Evolutionary conservation across 92 coral and sea anemone genomes (phyloP).

Genomic region (Zoanthus sansibaricus): DNA sequence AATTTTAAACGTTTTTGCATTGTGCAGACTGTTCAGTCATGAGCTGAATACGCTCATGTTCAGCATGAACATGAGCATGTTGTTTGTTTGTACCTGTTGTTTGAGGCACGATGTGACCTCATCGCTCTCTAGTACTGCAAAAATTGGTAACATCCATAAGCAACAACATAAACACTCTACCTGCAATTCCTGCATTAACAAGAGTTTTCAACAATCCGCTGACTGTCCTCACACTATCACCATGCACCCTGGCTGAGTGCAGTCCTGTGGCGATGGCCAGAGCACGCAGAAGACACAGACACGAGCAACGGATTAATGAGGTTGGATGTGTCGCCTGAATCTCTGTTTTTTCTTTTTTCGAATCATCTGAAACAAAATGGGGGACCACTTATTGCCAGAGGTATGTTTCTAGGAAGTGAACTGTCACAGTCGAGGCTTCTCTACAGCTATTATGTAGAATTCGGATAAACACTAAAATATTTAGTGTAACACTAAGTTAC

Average conservation of each 20-base stretch:
- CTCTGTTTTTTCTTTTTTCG: conserved; percentile 87
- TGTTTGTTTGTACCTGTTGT: no score
- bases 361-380: conserved; percentile 73
- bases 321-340: conserved; percentile 93
- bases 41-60: no score
- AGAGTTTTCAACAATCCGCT: conserved; percentile 84
- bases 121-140: no score
- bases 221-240: conserved; percentile 84
- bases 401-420: neutral
- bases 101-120: no score
- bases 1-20: no score
- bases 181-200: conserved; percentile 81
- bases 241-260: conserved; percentile 86
- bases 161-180: conserved; percentile 39
- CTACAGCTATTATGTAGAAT: no score
- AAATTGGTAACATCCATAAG: neutral
- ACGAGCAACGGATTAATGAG: conserved; percentile 91
- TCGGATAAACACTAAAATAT: no score
- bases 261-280: conserved; percentile 87
- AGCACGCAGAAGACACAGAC: conserved; percentile 88
- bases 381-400: neutral
- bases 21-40: no score
- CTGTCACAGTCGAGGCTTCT: neutral
- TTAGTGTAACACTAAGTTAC: no score
- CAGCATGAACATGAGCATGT: no score